Conservation (phyloP, 2,797 vertebrate species). For the Gallirallus australis region DNA sequence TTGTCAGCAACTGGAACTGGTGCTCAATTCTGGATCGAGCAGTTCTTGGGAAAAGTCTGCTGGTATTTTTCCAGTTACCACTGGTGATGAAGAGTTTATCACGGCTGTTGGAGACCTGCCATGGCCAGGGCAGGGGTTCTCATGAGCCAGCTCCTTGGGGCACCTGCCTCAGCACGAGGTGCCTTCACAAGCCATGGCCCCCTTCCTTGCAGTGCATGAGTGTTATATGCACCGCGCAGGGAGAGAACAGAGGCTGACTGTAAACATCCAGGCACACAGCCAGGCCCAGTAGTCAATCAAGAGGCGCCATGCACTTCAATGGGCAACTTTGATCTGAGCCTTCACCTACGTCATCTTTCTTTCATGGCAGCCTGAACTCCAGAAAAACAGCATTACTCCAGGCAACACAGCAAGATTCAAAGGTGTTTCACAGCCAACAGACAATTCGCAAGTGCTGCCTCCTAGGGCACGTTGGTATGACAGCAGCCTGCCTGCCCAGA, state of each 20-base stretch:
- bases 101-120: background rate
- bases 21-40: background rate
- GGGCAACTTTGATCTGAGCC: background rate
- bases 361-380: background rate
- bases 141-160: background rate
- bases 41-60: background rate
- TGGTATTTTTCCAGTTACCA: background rate
- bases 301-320: accelerated
- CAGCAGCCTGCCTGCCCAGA: background rate
- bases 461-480: background rate
- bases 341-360: background rate
- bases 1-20: background rate
- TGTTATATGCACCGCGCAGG: background rate
- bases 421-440: background rate
- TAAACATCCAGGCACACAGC: background rate
- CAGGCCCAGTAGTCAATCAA: background rate
- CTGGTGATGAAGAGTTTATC: background rate
- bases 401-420: background rate
- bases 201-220: background rate
- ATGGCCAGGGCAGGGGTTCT: background rate
- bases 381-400: background rate
- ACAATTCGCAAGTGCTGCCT: background rate
- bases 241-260: background rate
- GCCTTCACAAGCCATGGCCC: background rate
- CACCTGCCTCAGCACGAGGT: accelerated